Conservation (phyloP, 2,797 vertebrate genomes). For the Channa striata region DNA sequence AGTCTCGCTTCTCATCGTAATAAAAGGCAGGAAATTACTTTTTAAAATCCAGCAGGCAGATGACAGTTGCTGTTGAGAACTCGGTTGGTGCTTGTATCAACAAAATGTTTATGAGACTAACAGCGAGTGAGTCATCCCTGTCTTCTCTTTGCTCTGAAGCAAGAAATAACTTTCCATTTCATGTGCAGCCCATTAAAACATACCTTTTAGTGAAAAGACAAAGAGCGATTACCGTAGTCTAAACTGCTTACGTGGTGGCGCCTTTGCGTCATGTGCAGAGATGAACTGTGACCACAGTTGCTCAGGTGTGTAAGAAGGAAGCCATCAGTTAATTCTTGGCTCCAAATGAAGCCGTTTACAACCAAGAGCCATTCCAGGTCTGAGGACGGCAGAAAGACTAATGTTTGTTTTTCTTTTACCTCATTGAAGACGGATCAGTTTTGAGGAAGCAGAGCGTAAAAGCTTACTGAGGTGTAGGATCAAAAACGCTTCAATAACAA, state of each 20-base stretch:
- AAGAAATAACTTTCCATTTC: not conserved
- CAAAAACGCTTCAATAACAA: not conserved
- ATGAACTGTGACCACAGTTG: not conserved
- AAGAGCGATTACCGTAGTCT: slow-evolving; percentile 10
- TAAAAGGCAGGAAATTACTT: slow-evolving; percentile 43
- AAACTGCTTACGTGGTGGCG: slow-evolving; percentile 1
- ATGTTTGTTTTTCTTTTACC: not conserved
- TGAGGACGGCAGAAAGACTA: not conserved
- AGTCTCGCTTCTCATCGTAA: slow-evolving; percentile 19
- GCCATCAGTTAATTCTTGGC: not conserved
- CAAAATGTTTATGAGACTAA: slow-evolving; percentile 56
- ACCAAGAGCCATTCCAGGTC: no score
- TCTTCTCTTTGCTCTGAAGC: slow-evolving; percentile 23
- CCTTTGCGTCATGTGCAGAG: not conserved
- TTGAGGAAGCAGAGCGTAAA: no score
- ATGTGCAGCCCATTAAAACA: slow-evolving; percentile 42
- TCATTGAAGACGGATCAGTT: not conserved
- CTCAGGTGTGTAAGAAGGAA: not conserved
- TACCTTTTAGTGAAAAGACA: slow-evolving; percentile 20
- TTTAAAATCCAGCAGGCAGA: slow-evolving; percentile 37
- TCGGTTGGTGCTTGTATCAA: slow-evolving; percentile 44
- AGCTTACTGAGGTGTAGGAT: no score
- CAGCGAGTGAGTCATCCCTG: slow-evolving; percentile 34
- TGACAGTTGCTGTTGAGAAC: slow-evolving; percentile 22
- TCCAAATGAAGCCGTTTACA: not conserved